Evolutionary conservation across 2,797 vertebrate genomes (phyloP).

Genomic region (Simalia tracyae): DNA sequence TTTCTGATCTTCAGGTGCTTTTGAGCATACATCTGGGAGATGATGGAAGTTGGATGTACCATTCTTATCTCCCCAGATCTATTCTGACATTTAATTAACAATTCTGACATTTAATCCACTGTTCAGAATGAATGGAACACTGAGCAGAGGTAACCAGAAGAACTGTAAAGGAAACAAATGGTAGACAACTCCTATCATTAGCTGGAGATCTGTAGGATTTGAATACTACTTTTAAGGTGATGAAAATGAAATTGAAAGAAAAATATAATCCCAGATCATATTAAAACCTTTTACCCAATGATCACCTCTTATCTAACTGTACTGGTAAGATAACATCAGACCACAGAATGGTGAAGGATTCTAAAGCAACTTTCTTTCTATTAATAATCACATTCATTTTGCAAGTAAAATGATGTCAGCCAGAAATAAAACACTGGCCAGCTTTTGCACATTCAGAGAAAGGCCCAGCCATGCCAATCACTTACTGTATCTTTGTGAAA

Average conservation of each 20-base stretch:
- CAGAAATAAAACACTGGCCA: not conserved
- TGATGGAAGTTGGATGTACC: not conserved
- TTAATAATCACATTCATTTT: not conserved
- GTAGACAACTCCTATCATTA: not conserved
- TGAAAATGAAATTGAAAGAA: not conserved
- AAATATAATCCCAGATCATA: not conserved
- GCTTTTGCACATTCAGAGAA: not conserved
- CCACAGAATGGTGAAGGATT: not conserved
- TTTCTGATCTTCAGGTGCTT: not conserved
- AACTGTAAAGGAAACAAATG: not conserved
- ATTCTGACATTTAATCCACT: not conserved
- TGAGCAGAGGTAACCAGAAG: not conserved
- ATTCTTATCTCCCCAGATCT: not conserved
- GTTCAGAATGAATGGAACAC: not conserved
- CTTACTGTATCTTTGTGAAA: not conserved
- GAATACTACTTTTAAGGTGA: not conserved
- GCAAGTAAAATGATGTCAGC: not conserved
- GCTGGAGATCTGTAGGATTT: not conserved
- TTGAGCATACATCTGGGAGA: not conserved
- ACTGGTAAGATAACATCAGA: not conserved
- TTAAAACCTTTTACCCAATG: not conserved
- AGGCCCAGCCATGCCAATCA: not conserved
- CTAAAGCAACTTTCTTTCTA: not conserved
- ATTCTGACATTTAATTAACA: not conserved
- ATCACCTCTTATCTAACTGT: not conserved